Conservation (phyloP, 2,113 vertebrate genomes). For the Colinus virginianus region DNA sequence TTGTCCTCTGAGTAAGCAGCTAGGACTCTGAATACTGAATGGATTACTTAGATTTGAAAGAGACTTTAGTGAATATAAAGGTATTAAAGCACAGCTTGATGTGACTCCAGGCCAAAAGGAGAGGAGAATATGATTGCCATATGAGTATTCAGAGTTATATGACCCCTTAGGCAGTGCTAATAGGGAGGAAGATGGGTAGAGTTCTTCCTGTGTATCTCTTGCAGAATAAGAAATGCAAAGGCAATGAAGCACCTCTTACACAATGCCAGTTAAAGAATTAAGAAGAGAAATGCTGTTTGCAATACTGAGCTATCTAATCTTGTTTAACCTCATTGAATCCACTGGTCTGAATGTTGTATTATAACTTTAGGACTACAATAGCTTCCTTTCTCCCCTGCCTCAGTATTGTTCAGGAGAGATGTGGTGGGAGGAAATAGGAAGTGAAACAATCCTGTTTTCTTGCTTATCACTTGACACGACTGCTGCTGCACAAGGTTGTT, state of each 20-base stretch:
- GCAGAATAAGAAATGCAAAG: neutral
- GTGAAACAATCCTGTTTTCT: neutral
- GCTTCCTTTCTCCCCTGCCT: neutral
- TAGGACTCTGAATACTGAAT: neutral
- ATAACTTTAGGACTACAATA: neutral
- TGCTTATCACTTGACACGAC: neutral
- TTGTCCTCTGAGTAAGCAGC: slow-evolving; percentile 12
- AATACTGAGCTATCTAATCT: neutral
- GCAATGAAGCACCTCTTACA: neutral
- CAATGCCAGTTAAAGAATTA: fast-evolving
- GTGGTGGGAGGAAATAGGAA: neutral
- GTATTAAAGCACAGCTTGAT: slow-evolving; percentile 3
- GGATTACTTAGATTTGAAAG: neutral
- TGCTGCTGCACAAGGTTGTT: neutral
- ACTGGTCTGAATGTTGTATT: neutral
- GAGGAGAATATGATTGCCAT: neutral
- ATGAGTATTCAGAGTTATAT: neutral
- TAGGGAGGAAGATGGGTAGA: neutral
- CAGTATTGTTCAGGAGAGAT: neutral
- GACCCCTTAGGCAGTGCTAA: neutral
- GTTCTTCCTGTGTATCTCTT: neutral
- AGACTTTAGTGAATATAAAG: slow-evolving; percentile 4
- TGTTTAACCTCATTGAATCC: neutral
- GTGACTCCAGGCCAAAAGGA: neutral
- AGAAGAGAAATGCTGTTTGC: neutral